Base-by-base conservation (phyloP, 2,888 invertebrate species). In the Chrysolina americana region DNA sequence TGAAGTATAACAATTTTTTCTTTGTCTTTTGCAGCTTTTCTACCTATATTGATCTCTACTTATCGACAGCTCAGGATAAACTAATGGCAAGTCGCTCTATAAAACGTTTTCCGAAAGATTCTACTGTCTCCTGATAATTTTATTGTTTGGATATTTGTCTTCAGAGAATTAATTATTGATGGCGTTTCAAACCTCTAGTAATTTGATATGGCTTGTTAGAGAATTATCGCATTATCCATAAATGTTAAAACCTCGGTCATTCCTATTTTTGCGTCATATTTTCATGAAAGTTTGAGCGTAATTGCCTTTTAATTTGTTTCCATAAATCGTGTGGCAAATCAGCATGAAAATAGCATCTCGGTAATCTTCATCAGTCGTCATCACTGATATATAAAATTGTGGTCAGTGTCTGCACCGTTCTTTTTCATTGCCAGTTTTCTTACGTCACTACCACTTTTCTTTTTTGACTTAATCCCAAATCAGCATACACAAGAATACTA, bases 271-370 rank as follows among this genome's bases (percentile, higher is more conserved):
- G 53, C 19, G 21, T 21, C 53, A 19, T 21, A 53, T 11, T 19
- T 21, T 21, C 13, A 21, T 13, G 53, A 21, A 53, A 21, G 19
- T 13, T 53, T 53, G 53, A 53, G 19, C 19, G 3, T 53, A 23
- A 53, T 53, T 53, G 53, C 5, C 53, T 53, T 53, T 21, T 53
- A 53, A 53, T 53, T 53, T 11, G 17, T 53, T 53, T 53, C 21
- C 21, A 53, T 53, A 53, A 53, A 13, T 53, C 53, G 53, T 21
- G 13, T 53, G 11, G 5, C 53, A n/a, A 17, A 9, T 48, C 48
- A 48, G 48, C 2, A 10, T 2, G 8, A 11, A 36, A 36, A 36
- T 36, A 21, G 19, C 13, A 53, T 53, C 53, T 53, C 11, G 53
- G 53, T 0, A 15, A 23, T 13, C 19, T 19, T 53, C 50, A 53